Conservation (phyloP, 2,797 vertebrate genomes). For the Cygnus olor region DNA sequence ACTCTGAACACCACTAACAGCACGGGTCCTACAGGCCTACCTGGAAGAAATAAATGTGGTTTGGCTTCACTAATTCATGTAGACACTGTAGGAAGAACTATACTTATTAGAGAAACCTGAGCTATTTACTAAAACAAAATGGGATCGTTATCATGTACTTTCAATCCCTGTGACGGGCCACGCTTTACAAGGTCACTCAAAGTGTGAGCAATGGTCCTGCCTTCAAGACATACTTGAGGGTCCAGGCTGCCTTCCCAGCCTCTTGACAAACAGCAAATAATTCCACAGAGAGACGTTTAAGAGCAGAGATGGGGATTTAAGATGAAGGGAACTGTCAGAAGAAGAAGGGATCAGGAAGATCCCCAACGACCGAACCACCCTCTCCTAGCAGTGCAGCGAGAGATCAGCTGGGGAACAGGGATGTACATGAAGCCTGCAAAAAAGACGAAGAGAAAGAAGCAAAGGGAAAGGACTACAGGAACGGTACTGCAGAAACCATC, state of each 20-base stretch:
- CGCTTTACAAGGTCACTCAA: neutral
- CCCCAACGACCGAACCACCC: neutral
- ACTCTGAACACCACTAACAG: neutral
- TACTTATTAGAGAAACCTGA: neutral
- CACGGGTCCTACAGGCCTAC: neutral
- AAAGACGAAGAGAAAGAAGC: rapidly evolving
- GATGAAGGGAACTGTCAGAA: neutral
- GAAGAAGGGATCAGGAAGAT: neutral
- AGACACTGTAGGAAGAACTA: neutral
- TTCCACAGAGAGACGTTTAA: neutral
- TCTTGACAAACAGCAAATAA: neutral
- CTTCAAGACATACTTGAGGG: rapidly evolving
- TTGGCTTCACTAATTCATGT: neutral
- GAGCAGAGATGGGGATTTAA: neutral
- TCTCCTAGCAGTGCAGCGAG: neutral
- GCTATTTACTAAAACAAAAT: no score
- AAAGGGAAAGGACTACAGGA: neutral
- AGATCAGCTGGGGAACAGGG: rapidly evolving
- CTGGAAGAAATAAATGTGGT: neutral
- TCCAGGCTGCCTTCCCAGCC: neutral
- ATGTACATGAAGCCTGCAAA: rapidly evolving
- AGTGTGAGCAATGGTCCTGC: neutral
- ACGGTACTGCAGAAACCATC: rapidly evolving
- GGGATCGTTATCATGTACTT: neutral
- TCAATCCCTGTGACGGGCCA: rapidly evolving